phyloP scores from a whole-genome alignment of 2,113 vertebrate genomes.

The Oryzias celebensis region DNA sequence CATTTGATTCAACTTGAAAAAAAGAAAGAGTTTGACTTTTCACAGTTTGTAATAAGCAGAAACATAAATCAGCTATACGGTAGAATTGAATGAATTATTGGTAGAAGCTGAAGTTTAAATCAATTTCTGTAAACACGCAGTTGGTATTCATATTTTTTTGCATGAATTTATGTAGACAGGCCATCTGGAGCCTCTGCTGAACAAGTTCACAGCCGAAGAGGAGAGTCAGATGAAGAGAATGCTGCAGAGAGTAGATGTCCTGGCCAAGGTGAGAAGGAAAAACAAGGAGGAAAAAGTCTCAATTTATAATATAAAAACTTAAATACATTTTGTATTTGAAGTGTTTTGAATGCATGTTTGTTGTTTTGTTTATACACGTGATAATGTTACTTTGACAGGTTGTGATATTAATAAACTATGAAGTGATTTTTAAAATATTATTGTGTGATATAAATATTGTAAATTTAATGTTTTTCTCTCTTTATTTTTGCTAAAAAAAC shows the following conservation, averaged over 20 bases:
- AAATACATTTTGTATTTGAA: neutral
- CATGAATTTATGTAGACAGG: conserved; percentile 77
- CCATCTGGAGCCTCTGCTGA: conserved; percentile 86
- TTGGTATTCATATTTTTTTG: neutral
- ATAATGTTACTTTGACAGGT: neutral
- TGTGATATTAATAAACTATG: too few relatives aligned
- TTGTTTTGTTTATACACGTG: neutral
- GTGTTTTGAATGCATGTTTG: too few relatives aligned
- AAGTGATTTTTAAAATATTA: too few relatives aligned
- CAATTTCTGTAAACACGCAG: too few relatives aligned
- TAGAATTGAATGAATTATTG: too few relatives aligned
- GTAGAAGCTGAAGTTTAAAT: too few relatives aligned
- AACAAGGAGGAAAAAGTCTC: neutral
- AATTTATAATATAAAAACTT: neutral
- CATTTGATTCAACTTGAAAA: neutral
- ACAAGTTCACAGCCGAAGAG: conserved; percentile 84
- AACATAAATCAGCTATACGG: too few relatives aligned
- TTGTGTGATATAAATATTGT: too few relatives aligned
- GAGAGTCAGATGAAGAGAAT: conserved; percentile 91
- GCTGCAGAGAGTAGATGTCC: conserved; percentile 87
- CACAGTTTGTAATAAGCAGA: neutral
- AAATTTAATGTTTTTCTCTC: too few relatives aligned
- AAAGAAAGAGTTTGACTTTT: neutral
- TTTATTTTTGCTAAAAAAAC: too few relatives aligned
- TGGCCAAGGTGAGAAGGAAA: conserved; percentile 81